Evolutionary conservation across 2,113 vertebrate species (phyloP).

Genomic region (Gnathonemus longibarbis): DNA sequence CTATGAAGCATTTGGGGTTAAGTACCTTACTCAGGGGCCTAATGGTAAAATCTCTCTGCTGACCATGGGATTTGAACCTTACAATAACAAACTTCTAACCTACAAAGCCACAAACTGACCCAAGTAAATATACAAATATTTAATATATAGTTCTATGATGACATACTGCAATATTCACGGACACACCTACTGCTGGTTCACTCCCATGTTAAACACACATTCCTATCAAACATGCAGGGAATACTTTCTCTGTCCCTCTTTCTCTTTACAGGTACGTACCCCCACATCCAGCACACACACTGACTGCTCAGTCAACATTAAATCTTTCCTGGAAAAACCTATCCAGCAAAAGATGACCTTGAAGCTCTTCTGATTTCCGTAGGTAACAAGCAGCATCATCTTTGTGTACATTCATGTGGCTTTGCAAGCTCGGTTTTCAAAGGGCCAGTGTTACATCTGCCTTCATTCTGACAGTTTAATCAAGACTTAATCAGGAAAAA

Average conservation of each 20-base stretch:
- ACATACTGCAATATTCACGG: background rate
- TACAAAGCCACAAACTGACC: background rate
- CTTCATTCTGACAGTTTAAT: background rate
- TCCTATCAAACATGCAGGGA: background rate
- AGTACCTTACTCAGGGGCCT: background rate
- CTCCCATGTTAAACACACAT: background rate
- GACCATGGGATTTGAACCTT: background rate
- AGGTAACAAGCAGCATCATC: background rate
- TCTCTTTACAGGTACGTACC: background rate
- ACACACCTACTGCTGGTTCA: background rate
- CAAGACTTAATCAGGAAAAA: background rate
- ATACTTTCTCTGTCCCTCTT: background rate
- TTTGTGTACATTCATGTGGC: background rate
- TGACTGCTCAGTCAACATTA: background rate
- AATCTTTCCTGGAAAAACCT: background rate
- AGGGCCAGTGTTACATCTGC: background rate
- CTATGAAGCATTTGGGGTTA: background rate
- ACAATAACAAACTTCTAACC: background rate
- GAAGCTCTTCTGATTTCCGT: background rate
- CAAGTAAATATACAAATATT: background rate
- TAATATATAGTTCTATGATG: background rate
- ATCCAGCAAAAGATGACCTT: slow-evolving; percentile 9
- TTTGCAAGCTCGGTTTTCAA: background rate
- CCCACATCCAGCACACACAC: background rate
- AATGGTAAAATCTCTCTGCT: background rate